Base-by-base conservation (phyloP, 2,797 vertebrate species). In the Tragopan temminckii region DNA sequence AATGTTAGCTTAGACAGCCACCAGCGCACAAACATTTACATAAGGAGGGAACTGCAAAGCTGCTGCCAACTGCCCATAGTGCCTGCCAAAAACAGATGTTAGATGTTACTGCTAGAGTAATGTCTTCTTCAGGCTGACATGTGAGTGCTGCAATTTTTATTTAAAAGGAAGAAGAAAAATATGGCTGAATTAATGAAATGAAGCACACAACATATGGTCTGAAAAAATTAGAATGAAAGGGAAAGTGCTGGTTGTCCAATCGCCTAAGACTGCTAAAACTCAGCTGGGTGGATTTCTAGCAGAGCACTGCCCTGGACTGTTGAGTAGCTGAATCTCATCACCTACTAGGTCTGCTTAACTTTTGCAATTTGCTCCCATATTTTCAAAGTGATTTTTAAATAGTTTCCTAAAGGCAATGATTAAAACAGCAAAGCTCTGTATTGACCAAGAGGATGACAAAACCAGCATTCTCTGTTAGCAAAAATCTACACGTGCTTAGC, bases 81-180 rank as follows among this genome's bases (percentile, higher is more conserved):
- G 94, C 85, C 92, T 97, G 95, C 95, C 95, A 92, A 93, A 97
- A 96, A 72, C 94, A 97, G 96, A 96, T 96, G 95, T 96, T 95
- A 96, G 87, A 96, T 97, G 96, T 94, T 96, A 88, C 93, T 89
- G 64, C 92, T 93, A 93, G 89, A 96, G 89, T 91, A 97, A 96
- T 75, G 83, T 89, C 70, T 85, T 94, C 92, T 91, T 91, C 91
- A 89, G 89, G 92, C 75, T 96, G 96, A 96, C 78, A 59, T 87
- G 62, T 91, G 91, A 95, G 72, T 85, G 84, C 94, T 76, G 67
- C 91, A 94, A 71, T 94, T 91, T 94, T 94, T 87, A 88, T 96
- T 96, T 96, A 90, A 96, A 95, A 93, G 89, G 71, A 93, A 95
- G 58, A 81, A 57, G 85, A 74, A 80, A 97, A 95, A 95, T 91